These are phyloP conservation scores for Drusus annulatus DNA, from an alignment of 1,140 invertebrate species.

Conservation along the genomic window DNA sequence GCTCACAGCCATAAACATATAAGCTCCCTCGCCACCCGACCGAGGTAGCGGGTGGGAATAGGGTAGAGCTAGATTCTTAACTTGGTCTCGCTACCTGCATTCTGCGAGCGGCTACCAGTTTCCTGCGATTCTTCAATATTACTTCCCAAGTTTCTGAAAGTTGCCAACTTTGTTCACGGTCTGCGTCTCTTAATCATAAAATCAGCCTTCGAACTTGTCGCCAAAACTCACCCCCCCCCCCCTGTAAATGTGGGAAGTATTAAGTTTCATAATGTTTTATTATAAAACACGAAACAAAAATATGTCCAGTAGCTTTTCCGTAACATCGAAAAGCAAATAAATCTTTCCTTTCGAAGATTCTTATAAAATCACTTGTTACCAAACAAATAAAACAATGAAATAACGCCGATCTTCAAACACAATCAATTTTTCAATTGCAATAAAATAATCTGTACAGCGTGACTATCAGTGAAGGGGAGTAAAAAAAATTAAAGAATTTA, in stretches of 20 bases:
- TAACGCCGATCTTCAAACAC: too few relatives aligned
- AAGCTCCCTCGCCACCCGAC: conserved; percentile 17
- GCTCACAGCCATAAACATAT: conserved; percentile 41
- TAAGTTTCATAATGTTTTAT: not conserved
- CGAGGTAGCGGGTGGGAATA: not conserved
- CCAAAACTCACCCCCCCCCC: not conserved
- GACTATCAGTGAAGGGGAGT: too few relatives aligned
- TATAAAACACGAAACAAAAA: too few relatives aligned
- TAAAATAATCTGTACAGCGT: too few relatives aligned
- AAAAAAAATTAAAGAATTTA: too few relatives aligned
- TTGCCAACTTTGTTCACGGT: conserved; percentile 6
- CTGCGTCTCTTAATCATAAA: conserved; percentile 28
- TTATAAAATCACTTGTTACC: too few relatives aligned
- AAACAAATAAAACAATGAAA: too few relatives aligned
- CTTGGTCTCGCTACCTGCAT: conserved; percentile 23
- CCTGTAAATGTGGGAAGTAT: not conserved
- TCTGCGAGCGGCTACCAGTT: not conserved
- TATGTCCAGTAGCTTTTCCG: too few relatives aligned
- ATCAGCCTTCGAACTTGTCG: conserved; percentile 15
- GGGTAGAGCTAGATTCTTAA: conserved; percentile 21
- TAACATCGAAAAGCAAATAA: too few relatives aligned
- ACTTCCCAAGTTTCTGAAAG: conserved; percentile 25
- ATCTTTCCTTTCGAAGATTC: too few relatives aligned
- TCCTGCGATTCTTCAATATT: conserved; percentile 26
- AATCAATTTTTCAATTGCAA: too few relatives aligned